phyloP scores from a whole-genome alignment of 2,888 invertebrate species.

The Noctua fimbriata region DNA sequence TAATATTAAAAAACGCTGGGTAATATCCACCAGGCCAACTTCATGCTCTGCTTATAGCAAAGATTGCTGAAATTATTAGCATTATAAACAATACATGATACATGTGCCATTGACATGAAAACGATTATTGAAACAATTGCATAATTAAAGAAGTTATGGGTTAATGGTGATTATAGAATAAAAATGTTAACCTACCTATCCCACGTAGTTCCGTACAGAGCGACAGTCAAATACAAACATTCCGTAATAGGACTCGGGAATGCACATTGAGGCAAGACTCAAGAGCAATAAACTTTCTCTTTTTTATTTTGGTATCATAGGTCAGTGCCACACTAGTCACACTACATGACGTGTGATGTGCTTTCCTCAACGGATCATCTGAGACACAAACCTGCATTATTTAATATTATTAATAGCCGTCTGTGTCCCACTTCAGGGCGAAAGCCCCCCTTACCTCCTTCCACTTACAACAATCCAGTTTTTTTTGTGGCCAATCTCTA shows the following conservation, averaged over 20 bases:
- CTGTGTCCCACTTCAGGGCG: background rate
- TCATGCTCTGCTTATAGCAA: conserved; percentile 69
- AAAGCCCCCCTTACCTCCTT: background rate
- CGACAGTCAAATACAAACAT: background rate
- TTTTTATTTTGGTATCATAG: conserved; percentile 21
- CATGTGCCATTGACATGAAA: background rate
- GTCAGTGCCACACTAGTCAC: conserved; percentile 13
- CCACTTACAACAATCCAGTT: background rate
- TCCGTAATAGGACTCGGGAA: conserved; percentile 7
- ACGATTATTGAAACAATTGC: conserved; percentile 26
- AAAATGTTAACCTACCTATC: background rate
- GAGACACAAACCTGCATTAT: background rate
- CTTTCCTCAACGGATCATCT: background rate
- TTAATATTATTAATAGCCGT: background rate
- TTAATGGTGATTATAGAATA: background rate
- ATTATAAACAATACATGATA: conserved; percentile 35
- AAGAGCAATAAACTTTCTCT: conserved; percentile 40
- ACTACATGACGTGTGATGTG: background rate
- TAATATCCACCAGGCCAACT: conserved; percentile 71
- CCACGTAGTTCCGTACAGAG: background rate
- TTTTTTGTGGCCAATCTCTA: background rate
- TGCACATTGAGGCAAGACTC: background rate
- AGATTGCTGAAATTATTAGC: conserved; percentile 48
- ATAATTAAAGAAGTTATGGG: conserved; percentile 21
- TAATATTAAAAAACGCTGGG: conserved; percentile 61